Evolutionary conservation across 2,113 vertebrate species (phyloP), one percentile per base, ranked within the genome.

Genomic region (Pycnonotus jocosus): DNA sequence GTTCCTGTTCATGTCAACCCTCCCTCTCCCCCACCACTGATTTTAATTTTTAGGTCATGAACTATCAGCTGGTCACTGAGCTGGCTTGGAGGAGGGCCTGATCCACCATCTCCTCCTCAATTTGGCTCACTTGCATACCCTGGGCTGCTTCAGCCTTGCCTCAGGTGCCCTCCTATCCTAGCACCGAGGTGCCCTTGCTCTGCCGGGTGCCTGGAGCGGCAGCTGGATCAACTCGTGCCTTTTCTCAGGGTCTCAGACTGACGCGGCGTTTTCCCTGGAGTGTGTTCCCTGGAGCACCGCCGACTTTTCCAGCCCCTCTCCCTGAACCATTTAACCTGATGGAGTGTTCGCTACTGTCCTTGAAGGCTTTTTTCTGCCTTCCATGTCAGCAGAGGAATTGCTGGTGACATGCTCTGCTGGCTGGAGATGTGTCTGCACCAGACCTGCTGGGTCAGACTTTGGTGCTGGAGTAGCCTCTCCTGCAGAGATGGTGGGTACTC

Each of bases 241-340:
- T 95, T 97, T 96, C 95, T 78, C 93, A 96, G 77, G 93, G 70
- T 22, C 35, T 51, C 76, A 30, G 77, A 44, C 47, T 47, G 71
- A 54, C 2, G 1, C 0, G 1, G 35, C 0, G 0, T 71, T 92
- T 77, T 54, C 40, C 25, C 1, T 15, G 30, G 19, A 93, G 45
- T 1, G 1, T 71, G 90, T 81, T 58, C 38, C 25, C 1, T 16
- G 30, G 22, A 93, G 45, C 0, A 0, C 28, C 0, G 1, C 57
- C 0, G 6, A 57, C 88, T 87, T 85, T 76, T 90, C 64, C 74
- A 57, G 33, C 70, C 60, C 25, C 38, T 83, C 80, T 92, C 44
- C 38, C 21, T 88, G 76, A 83, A 80, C 90, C 7, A 0, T 77
- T 92, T 83, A 79, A 76, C 40, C 30, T 2, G 1, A 7, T 3